phyloP scores from a whole-genome alignment of 2,797 vertebrate species.

The Gymnopithys bicolor region DNA sequence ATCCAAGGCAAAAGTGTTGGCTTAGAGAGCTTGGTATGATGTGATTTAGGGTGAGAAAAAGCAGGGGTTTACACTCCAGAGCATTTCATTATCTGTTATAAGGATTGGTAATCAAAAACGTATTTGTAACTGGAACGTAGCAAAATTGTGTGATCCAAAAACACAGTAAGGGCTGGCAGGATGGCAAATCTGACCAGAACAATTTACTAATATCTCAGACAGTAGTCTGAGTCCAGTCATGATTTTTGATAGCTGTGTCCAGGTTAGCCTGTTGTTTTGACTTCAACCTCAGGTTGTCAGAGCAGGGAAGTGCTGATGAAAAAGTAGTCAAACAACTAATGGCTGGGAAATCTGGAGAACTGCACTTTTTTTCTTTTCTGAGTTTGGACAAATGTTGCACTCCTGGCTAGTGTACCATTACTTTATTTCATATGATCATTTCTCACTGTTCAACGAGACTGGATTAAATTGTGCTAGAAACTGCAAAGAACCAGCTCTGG shows the following conservation, averaged over 20 bases:
- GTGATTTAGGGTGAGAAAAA: not conserved
- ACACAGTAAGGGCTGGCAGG: not conserved
- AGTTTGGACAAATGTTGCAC: not conserved
- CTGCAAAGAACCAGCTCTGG: not conserved
- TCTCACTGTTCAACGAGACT: not conserved
- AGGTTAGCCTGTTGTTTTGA: not conserved
- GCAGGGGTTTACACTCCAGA: not conserved
- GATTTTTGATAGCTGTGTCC: not conserved
- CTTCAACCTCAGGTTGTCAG: not conserved
- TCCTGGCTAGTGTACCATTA: rapidly evolving
- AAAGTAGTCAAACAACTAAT: not conserved
- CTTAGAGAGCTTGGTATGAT: not conserved
- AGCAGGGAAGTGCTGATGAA: not conserved
- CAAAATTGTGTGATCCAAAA: not conserved
- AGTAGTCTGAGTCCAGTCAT: not conserved
- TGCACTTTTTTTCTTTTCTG: not conserved
- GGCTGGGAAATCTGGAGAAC: not conserved
- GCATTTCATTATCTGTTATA: not conserved
- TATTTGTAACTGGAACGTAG: not conserved
- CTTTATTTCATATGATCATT: not conserved
- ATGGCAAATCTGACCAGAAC: not conserved
- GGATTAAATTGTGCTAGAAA: not conserved
- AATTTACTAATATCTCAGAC: not conserved
- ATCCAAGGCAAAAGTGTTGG: not conserved
- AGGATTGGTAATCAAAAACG: not conserved